A percentile compares a stretch with the other conserved stretches of the same genome.
phyloP scores from a whole-genome alignment of 2,797 vertebrate species.

The Acropternis orthonyx region DNA sequence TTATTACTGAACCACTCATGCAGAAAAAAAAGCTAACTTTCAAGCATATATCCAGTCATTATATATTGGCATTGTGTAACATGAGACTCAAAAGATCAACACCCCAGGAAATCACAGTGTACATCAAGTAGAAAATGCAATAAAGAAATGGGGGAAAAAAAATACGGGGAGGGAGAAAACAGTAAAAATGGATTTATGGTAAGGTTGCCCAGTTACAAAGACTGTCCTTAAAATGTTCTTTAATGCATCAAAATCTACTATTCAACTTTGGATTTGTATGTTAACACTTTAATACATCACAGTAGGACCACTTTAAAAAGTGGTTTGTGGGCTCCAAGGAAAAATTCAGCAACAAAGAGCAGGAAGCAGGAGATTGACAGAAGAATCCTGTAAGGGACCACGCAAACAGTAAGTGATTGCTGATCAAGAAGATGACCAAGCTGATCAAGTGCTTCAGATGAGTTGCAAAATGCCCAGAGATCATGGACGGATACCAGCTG shows the following conservation, averaged over 20 bases:
- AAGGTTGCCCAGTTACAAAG: neutral
- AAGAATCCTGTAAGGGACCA: neutral
- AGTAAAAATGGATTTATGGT: neutral
- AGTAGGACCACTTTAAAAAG: neutral
- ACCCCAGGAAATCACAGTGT: neutral
- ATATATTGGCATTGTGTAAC: neutral
- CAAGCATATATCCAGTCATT: neutral
- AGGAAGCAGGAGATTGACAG: neutral
- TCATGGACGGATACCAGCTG: neutral
- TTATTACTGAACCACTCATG: neutral
- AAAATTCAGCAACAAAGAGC: neutral
- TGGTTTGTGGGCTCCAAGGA: neutral
- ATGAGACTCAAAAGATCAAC: neutral
- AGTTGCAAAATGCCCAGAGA: neutral
- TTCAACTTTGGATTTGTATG: neutral
- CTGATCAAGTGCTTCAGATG: neutral
- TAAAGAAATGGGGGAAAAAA: neutral
- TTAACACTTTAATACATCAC: neutral
- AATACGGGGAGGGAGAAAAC: neutral
- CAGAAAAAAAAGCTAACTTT: neutral
- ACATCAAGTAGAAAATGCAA: neutral
- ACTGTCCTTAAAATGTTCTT: neutral
- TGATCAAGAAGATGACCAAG: neutral
- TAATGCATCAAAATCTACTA: neutral
- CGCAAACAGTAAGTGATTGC: accelerated